These are phyloP conservation scores for Chionodraco myersi DNA, from an alignment of 2,113 vertebrate genomes.

Conservation along the genomic window DNA sequence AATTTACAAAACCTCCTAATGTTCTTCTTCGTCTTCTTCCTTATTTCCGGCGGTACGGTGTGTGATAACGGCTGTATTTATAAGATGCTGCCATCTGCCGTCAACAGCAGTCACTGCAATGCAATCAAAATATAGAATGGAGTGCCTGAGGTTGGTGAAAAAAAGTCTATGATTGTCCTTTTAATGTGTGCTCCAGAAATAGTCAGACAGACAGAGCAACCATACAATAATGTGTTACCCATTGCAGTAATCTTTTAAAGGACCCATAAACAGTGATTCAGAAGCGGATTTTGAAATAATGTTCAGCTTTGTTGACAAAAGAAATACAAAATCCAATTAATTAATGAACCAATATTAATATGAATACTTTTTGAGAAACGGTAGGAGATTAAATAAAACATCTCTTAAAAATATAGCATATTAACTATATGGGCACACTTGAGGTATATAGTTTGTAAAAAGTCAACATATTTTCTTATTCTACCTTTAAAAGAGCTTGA, in stretches of 20 bases:
- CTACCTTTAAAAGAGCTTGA: too few species aligned
- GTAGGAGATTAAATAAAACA: too few species aligned
- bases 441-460: too few species aligned
- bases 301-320: not conserved
- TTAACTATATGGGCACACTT: too few species aligned
- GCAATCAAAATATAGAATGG: not conserved
- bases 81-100: conserved; percentile 49
- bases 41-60: not conserved
- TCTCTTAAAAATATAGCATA: too few species aligned
- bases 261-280: not conserved
- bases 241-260: not conserved
- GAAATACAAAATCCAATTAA: not conserved
- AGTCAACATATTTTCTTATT: too few species aligned
- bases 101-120: not conserved
- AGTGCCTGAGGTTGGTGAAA: not conserved
- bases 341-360: too few species aligned
- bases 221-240: not conserved
- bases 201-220: too few species aligned
- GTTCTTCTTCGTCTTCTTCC: conserved; percentile 12
- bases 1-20: not conserved
- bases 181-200: not conserved
- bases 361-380: too few species aligned
- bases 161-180: not conserved
- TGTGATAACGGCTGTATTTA: not conserved
- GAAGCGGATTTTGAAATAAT: not conserved